Evolutionary conservation across 2,797 vertebrate genomes (phyloP).

Genomic region (Paratrypauchen microcephalus): DNA sequence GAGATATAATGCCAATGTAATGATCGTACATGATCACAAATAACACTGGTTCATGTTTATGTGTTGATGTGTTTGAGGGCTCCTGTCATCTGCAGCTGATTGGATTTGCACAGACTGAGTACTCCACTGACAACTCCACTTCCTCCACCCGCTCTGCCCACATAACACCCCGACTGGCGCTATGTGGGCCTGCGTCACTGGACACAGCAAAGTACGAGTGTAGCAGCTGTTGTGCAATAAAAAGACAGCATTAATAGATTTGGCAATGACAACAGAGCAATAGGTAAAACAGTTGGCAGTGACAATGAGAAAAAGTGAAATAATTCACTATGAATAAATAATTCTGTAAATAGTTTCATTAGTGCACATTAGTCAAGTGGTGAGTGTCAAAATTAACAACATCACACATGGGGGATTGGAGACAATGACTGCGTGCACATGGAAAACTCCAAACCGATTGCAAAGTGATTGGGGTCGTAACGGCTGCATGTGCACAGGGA

Average conservation of each 20-base stretch:
- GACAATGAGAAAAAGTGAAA: neutral
- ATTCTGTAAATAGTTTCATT: no score
- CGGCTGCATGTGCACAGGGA: no score
- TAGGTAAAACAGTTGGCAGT: neutral
- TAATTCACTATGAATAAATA: neutral
- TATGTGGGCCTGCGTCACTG: neutral
- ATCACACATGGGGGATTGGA: no score
- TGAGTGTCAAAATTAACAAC: no score
- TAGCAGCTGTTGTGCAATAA: neutral
- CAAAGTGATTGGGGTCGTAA: no score
- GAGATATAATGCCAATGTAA: no score
- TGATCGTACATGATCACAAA: conserved; percentile 4
- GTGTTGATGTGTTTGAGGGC: conserved; percentile 19
- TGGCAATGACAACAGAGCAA: neutral
- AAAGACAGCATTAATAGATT: neutral
- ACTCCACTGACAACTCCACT: conserved; percentile 16
- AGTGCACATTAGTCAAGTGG: neutral
- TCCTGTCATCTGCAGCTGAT: conserved; percentile 27
- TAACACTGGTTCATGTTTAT: conserved; percentile 2
- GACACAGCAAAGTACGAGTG: neutral
- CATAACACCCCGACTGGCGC: conserved; percentile 7
- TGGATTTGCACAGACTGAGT: conserved; percentile 16
- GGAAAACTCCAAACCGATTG: no score
- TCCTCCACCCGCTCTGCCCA: conserved; percentile 17
- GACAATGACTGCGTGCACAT: no score